These are phyloP conservation scores for Coendou prehensilis DNA, from an alignment of 2,797 vertebrate genomes.

Conservation along the genomic window DNA sequence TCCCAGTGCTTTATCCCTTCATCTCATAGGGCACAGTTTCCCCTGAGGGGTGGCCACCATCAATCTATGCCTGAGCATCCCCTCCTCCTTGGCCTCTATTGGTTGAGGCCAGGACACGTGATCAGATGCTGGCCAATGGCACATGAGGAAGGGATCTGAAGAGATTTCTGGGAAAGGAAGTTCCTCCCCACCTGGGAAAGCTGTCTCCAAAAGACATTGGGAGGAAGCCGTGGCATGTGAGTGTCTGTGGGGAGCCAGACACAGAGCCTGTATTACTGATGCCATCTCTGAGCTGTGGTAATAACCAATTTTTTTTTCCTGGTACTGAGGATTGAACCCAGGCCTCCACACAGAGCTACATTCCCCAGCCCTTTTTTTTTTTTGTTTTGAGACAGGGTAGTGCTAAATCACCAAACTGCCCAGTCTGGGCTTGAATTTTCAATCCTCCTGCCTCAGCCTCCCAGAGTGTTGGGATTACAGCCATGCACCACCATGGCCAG, in stretches of 20 bases:
- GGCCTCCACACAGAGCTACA: neutral
- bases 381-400: neutral
- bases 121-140: neutral
- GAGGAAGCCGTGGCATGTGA: neutral
- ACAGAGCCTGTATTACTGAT: neutral
- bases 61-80: neutral
- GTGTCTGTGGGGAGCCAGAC: too few relatives aligned
- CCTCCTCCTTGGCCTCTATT: neutral
- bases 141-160: neutral
- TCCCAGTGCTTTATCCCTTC: neutral
- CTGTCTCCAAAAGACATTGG: neutral
- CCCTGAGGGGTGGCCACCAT: too few relatives aligned
- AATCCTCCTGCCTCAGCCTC: neutral
- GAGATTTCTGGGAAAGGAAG: neutral
- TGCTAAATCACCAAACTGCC: neutral
- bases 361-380: neutral
- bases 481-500: neutral
- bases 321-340: neutral
- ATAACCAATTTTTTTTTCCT: neutral
- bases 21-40: neutral
- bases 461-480: neutral
- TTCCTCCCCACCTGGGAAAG: neutral
- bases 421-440: neutral
- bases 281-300: accelerated
- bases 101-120: neutral